Percentiles rank a stretch among this genome's conserved stretches.
Conservation (phyloP, 30 jellyfish, hydroid and myxozoan genomes). For the Hydra vulgaris region DNA sequence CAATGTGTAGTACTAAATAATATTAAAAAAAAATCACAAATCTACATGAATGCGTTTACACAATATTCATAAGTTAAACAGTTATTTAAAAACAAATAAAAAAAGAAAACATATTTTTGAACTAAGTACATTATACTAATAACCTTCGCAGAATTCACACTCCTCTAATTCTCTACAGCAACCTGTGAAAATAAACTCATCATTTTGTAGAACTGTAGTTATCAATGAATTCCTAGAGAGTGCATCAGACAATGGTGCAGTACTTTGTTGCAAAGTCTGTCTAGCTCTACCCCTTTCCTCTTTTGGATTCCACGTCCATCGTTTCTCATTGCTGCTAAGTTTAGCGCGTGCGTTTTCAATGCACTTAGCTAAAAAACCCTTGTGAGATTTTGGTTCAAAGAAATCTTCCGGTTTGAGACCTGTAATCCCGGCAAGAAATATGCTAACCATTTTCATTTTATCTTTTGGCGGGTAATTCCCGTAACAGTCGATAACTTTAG, state of each 20-base stretch:
- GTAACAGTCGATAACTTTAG: neutral
- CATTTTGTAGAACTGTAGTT: neutral
- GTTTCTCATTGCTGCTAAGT: no score
- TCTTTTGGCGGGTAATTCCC: neutral
- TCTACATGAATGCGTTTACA: no score
- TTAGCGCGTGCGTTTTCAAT: no score
- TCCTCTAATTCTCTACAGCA: neutral
- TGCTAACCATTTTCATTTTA: neutral
- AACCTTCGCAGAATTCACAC: no score
- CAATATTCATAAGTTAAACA: no score
- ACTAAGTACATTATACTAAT: no score
- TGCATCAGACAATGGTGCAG: neutral
- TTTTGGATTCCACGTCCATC: neutral
- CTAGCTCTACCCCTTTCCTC: neutral
- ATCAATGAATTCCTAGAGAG: neutral
- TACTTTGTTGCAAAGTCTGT: neutral
- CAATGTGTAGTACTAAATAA: no score
- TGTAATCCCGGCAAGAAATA: neutral
- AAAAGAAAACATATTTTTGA: no score
- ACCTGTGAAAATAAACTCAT: neutral
- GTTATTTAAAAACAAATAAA: no score
- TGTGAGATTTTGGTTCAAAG: neutral
- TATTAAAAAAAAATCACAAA: no score
- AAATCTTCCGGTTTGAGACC: neutral
- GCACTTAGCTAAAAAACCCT: neutral